Conservation (phyloP, 1,140 invertebrate species). For the Adelges cooleyi region DNA sequence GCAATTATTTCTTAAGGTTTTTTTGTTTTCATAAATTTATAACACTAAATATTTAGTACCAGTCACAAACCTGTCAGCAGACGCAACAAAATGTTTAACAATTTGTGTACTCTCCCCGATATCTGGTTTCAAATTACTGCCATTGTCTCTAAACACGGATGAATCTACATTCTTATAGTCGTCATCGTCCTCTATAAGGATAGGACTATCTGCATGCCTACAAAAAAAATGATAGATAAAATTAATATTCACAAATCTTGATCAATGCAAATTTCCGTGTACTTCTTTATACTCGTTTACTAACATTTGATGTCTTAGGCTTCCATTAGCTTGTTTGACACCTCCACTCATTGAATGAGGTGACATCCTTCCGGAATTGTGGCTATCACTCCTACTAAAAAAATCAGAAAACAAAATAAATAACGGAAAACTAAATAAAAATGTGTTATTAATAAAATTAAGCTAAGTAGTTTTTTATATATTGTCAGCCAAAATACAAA, state of each 20-base stretch:
- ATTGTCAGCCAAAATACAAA: no score
- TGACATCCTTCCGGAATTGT: conserved; percentile 5
- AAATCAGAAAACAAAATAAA: no score
- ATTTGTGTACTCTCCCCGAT: background rate
- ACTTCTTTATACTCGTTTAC: background rate
- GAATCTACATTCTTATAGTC: conserved; percentile 20
- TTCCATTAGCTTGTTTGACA: conserved; percentile 18
- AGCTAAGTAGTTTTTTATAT: no score
- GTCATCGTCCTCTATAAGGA: conserved; percentile 3
- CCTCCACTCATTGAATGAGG: background rate
- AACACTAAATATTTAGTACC: background rate
- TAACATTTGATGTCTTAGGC: background rate
- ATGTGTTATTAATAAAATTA: no score
- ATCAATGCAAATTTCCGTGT: background rate
- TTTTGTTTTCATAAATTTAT: no score
- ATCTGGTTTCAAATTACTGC: conserved; percentile 8
- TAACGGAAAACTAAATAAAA: no score
- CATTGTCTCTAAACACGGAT: conserved; percentile 18
- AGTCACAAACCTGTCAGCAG: conserved; percentile 12
- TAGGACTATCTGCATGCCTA: conserved; percentile 12
- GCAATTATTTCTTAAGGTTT: no score
- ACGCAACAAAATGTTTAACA: conserved; percentile 22
- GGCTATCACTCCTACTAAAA: background rate
- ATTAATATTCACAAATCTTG: background rate
- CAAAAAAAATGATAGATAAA: background rate